Base-by-base conservation (phyloP, 2,888 invertebrate genomes). In the Tetranychus truncatus region DNA sequence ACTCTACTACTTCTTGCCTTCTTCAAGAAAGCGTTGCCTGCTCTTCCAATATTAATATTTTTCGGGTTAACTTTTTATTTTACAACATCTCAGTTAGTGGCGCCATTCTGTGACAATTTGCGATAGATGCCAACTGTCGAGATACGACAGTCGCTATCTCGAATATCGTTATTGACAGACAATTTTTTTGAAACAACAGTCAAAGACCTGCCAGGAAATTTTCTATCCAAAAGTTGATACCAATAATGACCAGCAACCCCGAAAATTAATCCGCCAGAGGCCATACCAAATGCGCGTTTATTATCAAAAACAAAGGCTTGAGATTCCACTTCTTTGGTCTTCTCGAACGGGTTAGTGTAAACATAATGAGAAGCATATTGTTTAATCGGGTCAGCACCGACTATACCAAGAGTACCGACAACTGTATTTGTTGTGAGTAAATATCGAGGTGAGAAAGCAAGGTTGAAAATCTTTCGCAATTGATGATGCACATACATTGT, bases 11-110 rank as follows among this genome's bases (percentile, higher is more conserved):
- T 99, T 74, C 84, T 99, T 81, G 97, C 99, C 20, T 93, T 99
- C 80, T 92, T 95, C 85, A 91, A 93, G 82, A 96, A 95, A 83
- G 99, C 99, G 21, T 84, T 99, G 76, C 99, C 99, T 7, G 99
- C 99, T 65, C 86, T 99, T 75, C 99, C 99, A 0, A 99, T 99
- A 80, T 99, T 99, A 1, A 97, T 99, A 77, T 91, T 95, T 1
- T 97, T 97, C 84, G 99, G 99, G 73, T 86, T 99, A 76, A 89
- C 96, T 79, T 99, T 99, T 85, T 97, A 96, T 85, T 99, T 99
- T 85, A 89, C 93, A 71, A 97, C 97, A 73, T 89, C 91, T 80
- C 88, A 89, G 81, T 88, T 97, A 77, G 93, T 97, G 44, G 92
- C 92, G 79, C 99, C 99, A n/a, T 99, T 97, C 84, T 91, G 92